A percentile compares a stretch with the other conserved stretches of the same genome.
Evolutionary conservation across 2,888 invertebrate species (phyloP).

Genomic region (Ethmia dodecea): DNA sequence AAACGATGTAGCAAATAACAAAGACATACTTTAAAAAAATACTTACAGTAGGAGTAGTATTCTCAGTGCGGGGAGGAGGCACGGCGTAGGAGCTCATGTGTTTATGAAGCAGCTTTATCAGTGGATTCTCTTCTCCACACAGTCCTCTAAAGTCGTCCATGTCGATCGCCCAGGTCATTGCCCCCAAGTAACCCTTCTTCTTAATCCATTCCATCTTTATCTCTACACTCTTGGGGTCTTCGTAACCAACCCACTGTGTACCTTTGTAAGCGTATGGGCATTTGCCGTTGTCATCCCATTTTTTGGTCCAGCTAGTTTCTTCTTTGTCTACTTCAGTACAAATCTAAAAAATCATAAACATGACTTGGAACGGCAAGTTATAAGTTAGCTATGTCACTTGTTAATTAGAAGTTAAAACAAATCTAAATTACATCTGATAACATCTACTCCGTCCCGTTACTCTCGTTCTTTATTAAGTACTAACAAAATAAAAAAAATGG

Average conservation of each 20-base stretch:
- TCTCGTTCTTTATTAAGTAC: too few species aligned
- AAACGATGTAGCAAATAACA: too few species aligned
- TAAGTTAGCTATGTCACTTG: too few species aligned
- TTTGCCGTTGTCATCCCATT: constrained; percentile 89
- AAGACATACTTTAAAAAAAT: too few species aligned
- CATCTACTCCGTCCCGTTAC: too few species aligned
- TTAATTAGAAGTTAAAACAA: too few species aligned
- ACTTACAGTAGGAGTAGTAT: constrained; percentile 83
- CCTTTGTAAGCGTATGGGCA: constrained; percentile 92
- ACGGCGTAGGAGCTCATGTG: constrained; percentile 85
- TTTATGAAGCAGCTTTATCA: constrained; percentile 84
- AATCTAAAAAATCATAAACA: constrained; percentile 77
- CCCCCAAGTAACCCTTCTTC: constrained; percentile 86
- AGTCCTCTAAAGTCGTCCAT: constrained; percentile 94
- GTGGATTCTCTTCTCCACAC: constrained; percentile 86
- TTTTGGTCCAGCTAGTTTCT: constrained; percentile 86
- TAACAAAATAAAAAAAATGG: too few species aligned
- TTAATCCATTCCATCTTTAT: constrained; percentile 95
- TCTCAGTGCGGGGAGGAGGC: constrained; percentile 79
- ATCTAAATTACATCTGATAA: too few species aligned
- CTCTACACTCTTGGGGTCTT: constrained; percentile 87
- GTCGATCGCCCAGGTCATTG: constrained; percentile 95
- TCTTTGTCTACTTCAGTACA: constrained; percentile 85
- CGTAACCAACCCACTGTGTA: constrained; percentile 95
- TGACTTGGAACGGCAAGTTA: too few species aligned